A percentile compares a stretch with the other conserved stretches of the same genome.
Evolutionary conservation across 2,113 vertebrate genomes (phyloP).

Genomic region (Dipodomys merriami): DNA sequence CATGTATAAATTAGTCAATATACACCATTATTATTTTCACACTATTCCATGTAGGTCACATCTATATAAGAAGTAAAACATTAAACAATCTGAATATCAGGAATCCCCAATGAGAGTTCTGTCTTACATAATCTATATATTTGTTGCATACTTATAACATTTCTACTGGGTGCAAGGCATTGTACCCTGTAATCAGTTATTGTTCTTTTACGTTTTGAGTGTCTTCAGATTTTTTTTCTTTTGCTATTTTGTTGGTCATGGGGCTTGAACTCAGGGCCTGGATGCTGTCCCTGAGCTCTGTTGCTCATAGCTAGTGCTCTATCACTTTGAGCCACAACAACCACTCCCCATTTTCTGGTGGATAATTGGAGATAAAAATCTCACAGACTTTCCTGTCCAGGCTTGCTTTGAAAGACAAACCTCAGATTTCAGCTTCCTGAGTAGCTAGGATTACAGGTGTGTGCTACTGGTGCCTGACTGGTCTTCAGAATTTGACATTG

Average conservation of each 20-base stretch:
- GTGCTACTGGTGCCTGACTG: too few relatives aligned
- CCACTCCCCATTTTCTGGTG: too few relatives aligned
- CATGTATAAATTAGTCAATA: not conserved
- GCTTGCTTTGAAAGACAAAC: too few relatives aligned
- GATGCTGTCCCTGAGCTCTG: too few relatives aligned
- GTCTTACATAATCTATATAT: not conserved
- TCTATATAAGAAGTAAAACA: not conserved
- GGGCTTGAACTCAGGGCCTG: too few relatives aligned
- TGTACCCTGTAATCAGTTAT: not conserved
- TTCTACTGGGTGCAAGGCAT: not conserved
- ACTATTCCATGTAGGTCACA: not conserved
- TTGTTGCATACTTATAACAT: not conserved
- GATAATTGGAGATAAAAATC: too few relatives aligned
- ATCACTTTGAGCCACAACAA: too few relatives aligned
- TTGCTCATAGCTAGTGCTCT: too few relatives aligned
- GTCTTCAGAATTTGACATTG: constrained; percentile 9
- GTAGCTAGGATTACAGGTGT: too few relatives aligned
- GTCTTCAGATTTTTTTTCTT: not conserved
- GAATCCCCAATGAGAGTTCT: not conserved
- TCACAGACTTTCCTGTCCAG: too few relatives aligned
- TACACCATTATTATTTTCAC: not conserved
- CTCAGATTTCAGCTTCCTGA: too few relatives aligned
- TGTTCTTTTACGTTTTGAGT: not conserved
- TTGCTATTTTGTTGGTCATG: too few relatives aligned
- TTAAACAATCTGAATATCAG: not conserved